Evolutionary conservation across 2,888 invertebrate genomes (phyloP).

Genomic region (Cheilosia scutellata): DNA sequence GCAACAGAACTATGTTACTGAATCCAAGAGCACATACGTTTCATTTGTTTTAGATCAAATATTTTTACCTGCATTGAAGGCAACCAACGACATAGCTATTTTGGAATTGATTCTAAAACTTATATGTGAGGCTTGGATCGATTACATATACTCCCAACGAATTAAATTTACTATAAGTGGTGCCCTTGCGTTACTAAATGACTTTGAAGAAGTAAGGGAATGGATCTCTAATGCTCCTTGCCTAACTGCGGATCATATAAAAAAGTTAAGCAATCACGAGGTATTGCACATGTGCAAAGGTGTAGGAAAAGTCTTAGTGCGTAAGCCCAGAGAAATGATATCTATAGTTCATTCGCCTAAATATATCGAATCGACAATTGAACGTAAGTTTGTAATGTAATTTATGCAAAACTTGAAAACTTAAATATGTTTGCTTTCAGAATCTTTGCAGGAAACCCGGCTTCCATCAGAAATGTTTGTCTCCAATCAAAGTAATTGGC

Average conservation of each 20-base stretch:
- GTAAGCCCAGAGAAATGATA: constrained; percentile 93
- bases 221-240: constrained; percentile 89
- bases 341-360: constrained; percentile 87
- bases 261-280: constrained; percentile 85
- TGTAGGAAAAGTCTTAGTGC: constrained; percentile 90
- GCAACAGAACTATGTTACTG: constrained; percentile 83
- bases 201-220: constrained; percentile 91
- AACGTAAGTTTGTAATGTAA: constrained; percentile 56
- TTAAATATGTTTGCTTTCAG: constrained; percentile 77
- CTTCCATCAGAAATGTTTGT: constrained; percentile 97
- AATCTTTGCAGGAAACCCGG: constrained; percentile 85
- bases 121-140: constrained; percentile 94
- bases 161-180: constrained; percentile 93
- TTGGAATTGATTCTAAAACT: constrained; percentile 91
- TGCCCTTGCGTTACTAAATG: constrained; percentile 91
- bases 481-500: constrained; percentile 95
- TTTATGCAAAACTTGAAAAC: neutral
- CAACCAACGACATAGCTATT: constrained; percentile 89
- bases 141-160: constrained; percentile 92
- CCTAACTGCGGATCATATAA: constrained; percentile 85
- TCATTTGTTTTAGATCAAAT: constrained; percentile 90
- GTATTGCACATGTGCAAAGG: constrained; percentile 90
- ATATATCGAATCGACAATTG: constrained; percentile 78
- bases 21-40: constrained; percentile 87
- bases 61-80: constrained; percentile 90